Conservation (phyloP, 2,113 vertebrate species). For the Murina feae region DNA sequence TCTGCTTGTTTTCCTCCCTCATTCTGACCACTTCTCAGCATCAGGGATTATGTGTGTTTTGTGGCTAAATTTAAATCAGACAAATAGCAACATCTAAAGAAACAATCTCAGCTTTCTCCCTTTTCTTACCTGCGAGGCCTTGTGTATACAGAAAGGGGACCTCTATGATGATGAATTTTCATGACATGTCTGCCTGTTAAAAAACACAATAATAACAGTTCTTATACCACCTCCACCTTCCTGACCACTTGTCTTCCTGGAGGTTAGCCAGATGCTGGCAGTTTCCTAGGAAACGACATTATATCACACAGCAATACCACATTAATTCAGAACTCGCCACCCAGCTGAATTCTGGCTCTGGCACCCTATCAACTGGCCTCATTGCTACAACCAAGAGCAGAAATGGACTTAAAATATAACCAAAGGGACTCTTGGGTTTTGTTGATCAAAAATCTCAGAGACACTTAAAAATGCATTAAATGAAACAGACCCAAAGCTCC, state of each 20-base stretch:
- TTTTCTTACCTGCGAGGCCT: constrained; percentile 21
- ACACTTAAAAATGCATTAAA: background rate
- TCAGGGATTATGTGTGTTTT: constrained; percentile 1
- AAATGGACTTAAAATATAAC: background rate
- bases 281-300: constrained; percentile 44
- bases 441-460: constrained; percentile 24
- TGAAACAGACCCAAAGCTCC: background rate
- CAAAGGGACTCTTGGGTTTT: background rate
- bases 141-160: background rate
- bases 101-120: background rate
- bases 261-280: background rate
- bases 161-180: background rate
- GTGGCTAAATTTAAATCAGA: background rate
- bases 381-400: background rate
- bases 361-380: background rate
- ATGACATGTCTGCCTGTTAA: background rate
- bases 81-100: background rate
- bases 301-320: background rate
- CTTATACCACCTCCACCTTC: background rate
- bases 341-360: background rate
- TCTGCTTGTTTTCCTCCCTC: background rate
- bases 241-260: constrained; percentile 3
- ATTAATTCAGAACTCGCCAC: background rate
- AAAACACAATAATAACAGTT: background rate
- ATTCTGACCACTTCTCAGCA: background rate